Conservation (phyloP, 2,888 invertebrate genomes). For the Leucoptera coffeella region DNA sequence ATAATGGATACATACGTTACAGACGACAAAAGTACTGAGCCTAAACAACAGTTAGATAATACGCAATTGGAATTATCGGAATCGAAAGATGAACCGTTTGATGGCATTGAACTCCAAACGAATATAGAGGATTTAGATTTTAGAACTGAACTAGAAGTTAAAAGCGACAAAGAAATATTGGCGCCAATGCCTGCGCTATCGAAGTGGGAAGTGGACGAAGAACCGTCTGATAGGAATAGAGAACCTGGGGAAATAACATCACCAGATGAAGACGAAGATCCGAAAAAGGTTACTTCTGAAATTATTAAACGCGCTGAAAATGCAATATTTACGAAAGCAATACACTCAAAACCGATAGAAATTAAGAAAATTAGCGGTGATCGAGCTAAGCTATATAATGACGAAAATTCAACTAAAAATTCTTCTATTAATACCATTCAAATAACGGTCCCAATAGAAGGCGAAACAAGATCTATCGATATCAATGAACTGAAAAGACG, state of each 20-base stretch:
- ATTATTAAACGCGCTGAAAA: constrained; percentile 88
- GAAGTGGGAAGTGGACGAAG: constrained; percentile 81
- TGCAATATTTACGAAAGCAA: constrained; percentile 84
- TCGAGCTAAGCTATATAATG: constrained; percentile 60
- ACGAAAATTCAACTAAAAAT: constrained; percentile 32
- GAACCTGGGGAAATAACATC: constrained; percentile 42
- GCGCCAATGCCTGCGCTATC: constrained; percentile 74
- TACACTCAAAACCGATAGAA: constrained; percentile 72
- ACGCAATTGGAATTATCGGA: constrained; percentile 25
- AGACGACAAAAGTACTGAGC: constrained; percentile 13
- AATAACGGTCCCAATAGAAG: constrained; percentile 46
- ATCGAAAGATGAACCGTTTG: constrained; percentile 45
- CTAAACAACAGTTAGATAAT: too few species aligned
- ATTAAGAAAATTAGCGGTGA: constrained; percentile 68
- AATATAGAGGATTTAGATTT: constrained; percentile 50
- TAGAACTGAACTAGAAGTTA: constrained; percentile 37
- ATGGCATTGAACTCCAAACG: constrained; percentile 54
- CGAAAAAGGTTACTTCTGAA: constrained; percentile 73
- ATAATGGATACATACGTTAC: constrained; percentile 54
- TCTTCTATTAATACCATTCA: constrained; percentile 40
- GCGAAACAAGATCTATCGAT: constrained; percentile 35
- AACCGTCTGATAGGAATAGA: constrained; percentile 27
- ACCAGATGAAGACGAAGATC: constrained; percentile 46
- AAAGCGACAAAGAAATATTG: constrained; percentile 52
- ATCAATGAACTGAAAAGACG: constrained; percentile 33